phyloP scores from a whole-genome alignment of 2,888 invertebrate species.

The Leptothorax acervorum region DNA sequence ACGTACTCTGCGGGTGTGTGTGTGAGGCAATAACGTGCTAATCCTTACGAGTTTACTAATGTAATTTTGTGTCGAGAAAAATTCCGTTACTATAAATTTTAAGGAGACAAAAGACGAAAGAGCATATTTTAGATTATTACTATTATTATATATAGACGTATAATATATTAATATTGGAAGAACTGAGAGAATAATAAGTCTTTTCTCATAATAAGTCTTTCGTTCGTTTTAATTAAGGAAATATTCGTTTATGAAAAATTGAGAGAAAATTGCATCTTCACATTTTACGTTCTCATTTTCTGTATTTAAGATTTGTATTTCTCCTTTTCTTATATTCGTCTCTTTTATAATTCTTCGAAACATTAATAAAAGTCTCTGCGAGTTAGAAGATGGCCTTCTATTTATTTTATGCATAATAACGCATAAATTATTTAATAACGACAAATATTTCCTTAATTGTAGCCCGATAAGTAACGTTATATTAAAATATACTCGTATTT shows the following conservation, averaged over 20 bases:
- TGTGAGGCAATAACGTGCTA: neutral
- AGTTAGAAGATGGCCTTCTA: neutral
- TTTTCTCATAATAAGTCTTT: neutral
- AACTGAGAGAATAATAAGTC: neutral
- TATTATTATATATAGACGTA: neutral
- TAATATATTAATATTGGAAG: neutral
- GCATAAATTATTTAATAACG: conserved; percentile 1
- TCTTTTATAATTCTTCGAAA: conserved; percentile 1
- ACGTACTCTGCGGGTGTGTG: too few relatives aligned
- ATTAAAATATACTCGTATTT: neutral
- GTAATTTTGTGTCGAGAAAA: conserved; percentile 4
- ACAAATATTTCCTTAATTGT: neutral
- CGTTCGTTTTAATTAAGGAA: neutral
- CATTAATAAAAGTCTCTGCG: neutral
- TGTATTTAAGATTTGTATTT: neutral
- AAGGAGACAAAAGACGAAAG: neutral
- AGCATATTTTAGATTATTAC: neutral
- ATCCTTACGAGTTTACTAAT: neutral
- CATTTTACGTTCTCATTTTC: neutral
- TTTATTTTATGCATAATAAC: neutral
- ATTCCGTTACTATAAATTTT: neutral
- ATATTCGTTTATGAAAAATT: conserved; percentile 30
- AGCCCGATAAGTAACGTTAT: neutral
- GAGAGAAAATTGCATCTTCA: conserved; percentile 4
- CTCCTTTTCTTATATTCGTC: neutral